phyloP scores from a whole-genome alignment of 2,888 invertebrate genomes.

The Heteromurus nitidus region DNA sequence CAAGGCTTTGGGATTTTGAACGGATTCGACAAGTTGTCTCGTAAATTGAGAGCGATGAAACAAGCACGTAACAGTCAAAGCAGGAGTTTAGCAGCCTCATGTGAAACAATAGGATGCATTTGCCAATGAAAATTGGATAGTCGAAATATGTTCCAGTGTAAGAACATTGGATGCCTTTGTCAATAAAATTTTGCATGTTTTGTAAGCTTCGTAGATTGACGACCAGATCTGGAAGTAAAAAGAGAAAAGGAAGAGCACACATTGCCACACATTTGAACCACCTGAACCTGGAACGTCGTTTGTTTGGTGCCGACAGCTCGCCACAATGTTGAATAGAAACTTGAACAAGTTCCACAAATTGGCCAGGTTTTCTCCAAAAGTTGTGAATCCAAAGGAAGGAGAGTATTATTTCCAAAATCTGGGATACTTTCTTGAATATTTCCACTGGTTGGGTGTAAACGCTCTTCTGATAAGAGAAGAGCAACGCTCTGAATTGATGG shows the following conservation, averaged over 20 bases:
- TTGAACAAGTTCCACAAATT: background rate
- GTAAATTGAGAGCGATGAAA: background rate
- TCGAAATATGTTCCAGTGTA: background rate
- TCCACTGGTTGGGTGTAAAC: background rate
- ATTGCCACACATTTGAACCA: too few species aligned
- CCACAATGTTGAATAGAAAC: background rate
- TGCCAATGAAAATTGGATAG: background rate
- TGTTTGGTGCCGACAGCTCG: too few species aligned
- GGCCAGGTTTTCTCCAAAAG: slow-evolving; percentile 6
- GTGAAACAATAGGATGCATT: background rate
- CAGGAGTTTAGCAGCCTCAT: background rate
- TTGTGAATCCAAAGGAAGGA: background rate
- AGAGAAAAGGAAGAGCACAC: background rate
- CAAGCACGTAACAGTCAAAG: background rate
- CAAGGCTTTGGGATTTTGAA: background rate
- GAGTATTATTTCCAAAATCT: background rate
- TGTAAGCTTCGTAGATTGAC: too few species aligned
- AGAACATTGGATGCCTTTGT: too few species aligned
- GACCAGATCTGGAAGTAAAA: too few species aligned
- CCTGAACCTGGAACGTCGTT: too few species aligned
- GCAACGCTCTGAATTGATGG: background rate
- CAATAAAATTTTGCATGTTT: too few species aligned
- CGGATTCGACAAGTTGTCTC: background rate
- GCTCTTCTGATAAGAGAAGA: background rate
- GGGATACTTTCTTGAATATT: background rate